Percentiles rank a stretch among this genome's conserved stretches.
These are phyloP conservation scores for Dromius quadrimaculatus DNA, from an alignment of 2,888 invertebrate genomes.

Conservation along the genomic window DNA sequence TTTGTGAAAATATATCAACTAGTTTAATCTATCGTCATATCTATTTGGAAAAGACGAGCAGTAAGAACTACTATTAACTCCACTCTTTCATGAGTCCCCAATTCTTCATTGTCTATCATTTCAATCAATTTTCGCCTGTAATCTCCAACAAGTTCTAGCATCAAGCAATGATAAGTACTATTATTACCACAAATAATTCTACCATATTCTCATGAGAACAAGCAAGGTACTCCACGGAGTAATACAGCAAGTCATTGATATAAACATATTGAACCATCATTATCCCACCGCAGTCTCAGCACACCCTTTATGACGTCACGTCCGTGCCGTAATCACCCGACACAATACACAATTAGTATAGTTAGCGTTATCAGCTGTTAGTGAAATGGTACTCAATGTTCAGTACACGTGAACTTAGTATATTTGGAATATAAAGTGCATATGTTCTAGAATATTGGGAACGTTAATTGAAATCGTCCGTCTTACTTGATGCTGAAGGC, in stretches of 20 bases:
- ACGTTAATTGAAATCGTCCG: too few species aligned
- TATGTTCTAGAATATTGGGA: conserved; percentile 14
- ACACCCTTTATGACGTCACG: conserved; percentile 41
- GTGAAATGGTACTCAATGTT: conserved; percentile 38
- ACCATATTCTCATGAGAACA: background rate
- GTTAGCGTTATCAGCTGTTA: conserved; percentile 39
- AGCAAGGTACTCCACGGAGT: background rate
- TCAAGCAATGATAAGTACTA: too few species aligned
- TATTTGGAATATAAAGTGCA: background rate
- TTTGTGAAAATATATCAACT: too few species aligned
- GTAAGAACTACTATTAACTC: too few species aligned
- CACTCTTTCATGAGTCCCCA: too few species aligned
- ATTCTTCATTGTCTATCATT: too few species aligned
- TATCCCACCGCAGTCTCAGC: background rate
- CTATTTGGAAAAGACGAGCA: too few species aligned
- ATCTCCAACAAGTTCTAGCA: background rate
- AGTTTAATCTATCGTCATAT: too few species aligned
- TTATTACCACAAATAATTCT: background rate
- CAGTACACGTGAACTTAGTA: background rate
- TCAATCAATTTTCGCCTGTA: too few species aligned
- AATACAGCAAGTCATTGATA: conserved; percentile 5
- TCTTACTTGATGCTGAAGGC: too few species aligned
- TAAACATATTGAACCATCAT: conserved; percentile 1
- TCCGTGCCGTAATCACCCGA: conserved; percentile 27
- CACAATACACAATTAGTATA: conserved; percentile 46